Base-by-base conservation (phyloP, 1,140 invertebrate species). In the Heliothis subflexa region DNA sequence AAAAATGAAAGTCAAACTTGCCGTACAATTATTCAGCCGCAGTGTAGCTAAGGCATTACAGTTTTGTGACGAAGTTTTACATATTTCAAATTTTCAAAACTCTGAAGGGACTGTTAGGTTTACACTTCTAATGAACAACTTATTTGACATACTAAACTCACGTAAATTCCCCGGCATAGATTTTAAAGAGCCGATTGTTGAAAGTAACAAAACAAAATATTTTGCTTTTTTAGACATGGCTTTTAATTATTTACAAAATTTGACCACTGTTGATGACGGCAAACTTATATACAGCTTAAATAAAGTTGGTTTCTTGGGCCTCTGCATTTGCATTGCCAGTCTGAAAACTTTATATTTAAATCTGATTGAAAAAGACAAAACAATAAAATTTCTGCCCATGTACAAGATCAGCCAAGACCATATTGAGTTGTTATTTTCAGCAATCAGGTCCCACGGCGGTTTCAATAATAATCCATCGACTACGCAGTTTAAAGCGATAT, bases 341-440 rank as follows among this genome's bases (percentile, higher is more conserved):
- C 18, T 82, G 33, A 80, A 80, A 59, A 28, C 12, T 33, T 40
- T 91, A 64, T 91, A 81, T 80, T 40, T 79, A 25, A 74, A 54
- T 28, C 78, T 83, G 78, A 61, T 86, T 45, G 59, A 68, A 57
- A 14, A 13, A 52, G 80, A 62, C 12, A 81, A 57, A n/a, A 21
- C 10, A 13, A 75, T 45, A 70, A 75, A n/a, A 86, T 86, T 79
- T 59, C 10, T 89, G 12, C 47, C 86, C 49, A 86, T 84, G 1
- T 90, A 91, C 74, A 93, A 90, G 81, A 73, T 92, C 7, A 86
- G 83, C 45, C 90, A 93, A 77, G 91, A 94, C 78, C 89, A 93
- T 80, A 13, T 94, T 10, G 91, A 94, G 86, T 49, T 91, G 55
- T 88, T 94, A 76, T 95, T 95, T 78, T 66, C 80, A 3, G 54